These are phyloP conservation scores for Motacilla alba DNA, from an alignment of 2,113 vertebrate species.

Conservation along the genomic window DNA sequence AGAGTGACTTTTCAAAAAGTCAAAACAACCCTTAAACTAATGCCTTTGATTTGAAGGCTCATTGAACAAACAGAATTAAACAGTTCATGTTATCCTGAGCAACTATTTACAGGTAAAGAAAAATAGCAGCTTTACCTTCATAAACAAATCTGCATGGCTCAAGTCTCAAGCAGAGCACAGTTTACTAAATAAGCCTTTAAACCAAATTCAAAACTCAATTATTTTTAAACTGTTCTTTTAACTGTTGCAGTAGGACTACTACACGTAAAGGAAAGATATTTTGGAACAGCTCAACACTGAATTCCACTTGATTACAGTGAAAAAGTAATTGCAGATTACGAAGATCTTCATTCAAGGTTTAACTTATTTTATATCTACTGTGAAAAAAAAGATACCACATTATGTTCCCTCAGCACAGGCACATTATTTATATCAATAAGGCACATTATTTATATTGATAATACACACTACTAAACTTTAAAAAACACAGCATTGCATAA, in stretches of 20 bases:
- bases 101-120: conserved; percentile 35
- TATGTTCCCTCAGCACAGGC: background rate
- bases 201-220: background rate
- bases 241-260: background rate
- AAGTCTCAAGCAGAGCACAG: background rate
- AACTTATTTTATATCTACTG: background rate
- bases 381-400: background rate
- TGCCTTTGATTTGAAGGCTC: background rate
- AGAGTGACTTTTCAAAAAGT: background rate
- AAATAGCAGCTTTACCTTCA: conserved; percentile 4
- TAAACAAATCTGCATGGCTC: background rate
- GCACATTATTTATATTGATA: background rate
- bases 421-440: background rate
- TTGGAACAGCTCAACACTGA: background rate
- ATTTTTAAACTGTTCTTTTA: background rate
- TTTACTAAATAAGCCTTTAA: background rate
- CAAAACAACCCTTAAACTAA: conserved; percentile 43
- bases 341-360: background rate
- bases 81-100: background rate
- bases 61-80: conserved; percentile 34
- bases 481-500: background rate
- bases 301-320: background rate
- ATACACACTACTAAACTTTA: background rate
- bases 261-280: background rate
- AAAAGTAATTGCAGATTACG: background rate